Evolutionary conservation across 2,797 vertebrate species (phyloP), one percentile per base, ranked within the genome.

Genomic region (Bucorvus abyssinicus): DNA sequence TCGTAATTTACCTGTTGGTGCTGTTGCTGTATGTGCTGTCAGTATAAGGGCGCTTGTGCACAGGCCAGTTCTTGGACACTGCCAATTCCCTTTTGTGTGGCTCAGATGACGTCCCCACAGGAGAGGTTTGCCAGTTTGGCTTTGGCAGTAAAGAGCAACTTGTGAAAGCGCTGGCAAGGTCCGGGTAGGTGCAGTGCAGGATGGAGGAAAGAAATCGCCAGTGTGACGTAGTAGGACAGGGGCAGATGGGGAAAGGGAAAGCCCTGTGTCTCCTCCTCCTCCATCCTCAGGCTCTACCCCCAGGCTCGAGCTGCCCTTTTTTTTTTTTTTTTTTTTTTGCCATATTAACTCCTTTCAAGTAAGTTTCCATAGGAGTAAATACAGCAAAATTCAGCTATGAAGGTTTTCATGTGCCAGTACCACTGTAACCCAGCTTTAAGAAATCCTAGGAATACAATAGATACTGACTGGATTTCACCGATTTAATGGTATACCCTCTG

Each of bases 101-200:
- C 22, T 50, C 40, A 59, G 38, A 20, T 4, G 3, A 18, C 16
- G 14, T 55, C 49, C 64, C 30, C 13, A 6, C 0, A 0, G n/a
- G 64, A 19, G 83, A 67, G 21, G 23, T 29, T 81, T 78, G 26
- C 42, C 44, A 30, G 14, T 22, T 84, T 19, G 24, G 27, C 30
- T 26, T 40, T 49, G 63, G 63, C 49, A n/a, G 38, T 32, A 30
- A 76, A 55, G 44, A 59, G 22, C 10, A n/a, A 4, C 12, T 15
- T 3, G 4, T 14, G 45, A 45, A 84, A 64, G 53, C 2, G 0
- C 8, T n/a, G 24, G 24, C 32, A 52, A 73, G 36, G 30, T 47
- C 2, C 1, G 1, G 10, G 63, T 56, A 45, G 70, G 65, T 23
- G 11, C 1, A 2, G 19, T 9, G 38, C 12, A 8, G 65, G 52